A percentile compares a stretch with the other conserved stretches of the same genome.
Evolutionary conservation across 2,113 vertebrate species (phyloP).

Genomic region (Speoplatyrhinus poulsoni): DNA sequence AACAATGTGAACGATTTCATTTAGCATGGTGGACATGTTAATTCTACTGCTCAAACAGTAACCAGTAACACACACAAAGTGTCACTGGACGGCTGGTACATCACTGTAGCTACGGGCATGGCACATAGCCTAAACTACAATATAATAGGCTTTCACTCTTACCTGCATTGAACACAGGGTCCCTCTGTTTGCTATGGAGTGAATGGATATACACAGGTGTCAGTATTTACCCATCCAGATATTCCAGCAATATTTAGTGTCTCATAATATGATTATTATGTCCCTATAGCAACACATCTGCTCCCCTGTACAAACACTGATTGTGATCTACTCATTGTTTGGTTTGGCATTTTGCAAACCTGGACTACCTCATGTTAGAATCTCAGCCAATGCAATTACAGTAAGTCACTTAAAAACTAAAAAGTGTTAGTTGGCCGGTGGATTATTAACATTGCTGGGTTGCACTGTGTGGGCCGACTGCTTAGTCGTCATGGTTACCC

Average conservation of each 20-base stretch:
- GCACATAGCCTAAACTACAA: constrained; percentile 1
- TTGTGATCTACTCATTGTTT: not conserved
- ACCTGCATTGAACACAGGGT: constrained; percentile 96
- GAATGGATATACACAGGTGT: constrained; percentile 59
- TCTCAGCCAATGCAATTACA: too few relatives aligned
- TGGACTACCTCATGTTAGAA: not conserved
- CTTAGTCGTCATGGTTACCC: constrained; percentile 72
- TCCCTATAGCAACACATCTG: not conserved
- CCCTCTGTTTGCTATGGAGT: constrained; percentile 92
- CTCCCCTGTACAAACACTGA: not conserved
- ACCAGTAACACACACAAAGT: too few relatives aligned
- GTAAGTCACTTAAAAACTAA: too few relatives aligned
- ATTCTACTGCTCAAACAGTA: not conserved
- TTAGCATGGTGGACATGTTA: not conserved
- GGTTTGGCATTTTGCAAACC: not conserved
- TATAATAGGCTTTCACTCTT: constrained; percentile 63
- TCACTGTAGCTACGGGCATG: too few relatives aligned
- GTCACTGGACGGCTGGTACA: too few relatives aligned
- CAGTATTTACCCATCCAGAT: constrained; percentile 17
- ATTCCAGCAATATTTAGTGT: not conserved
- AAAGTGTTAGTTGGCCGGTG: not conserved
- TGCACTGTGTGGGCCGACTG: not conserved
- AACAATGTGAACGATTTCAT: not conserved
- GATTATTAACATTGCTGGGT: not conserved
- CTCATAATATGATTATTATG: not conserved